phyloP scores from a whole-genome alignment of 1,140 invertebrate genomes.

The Euwallacea similis region DNA sequence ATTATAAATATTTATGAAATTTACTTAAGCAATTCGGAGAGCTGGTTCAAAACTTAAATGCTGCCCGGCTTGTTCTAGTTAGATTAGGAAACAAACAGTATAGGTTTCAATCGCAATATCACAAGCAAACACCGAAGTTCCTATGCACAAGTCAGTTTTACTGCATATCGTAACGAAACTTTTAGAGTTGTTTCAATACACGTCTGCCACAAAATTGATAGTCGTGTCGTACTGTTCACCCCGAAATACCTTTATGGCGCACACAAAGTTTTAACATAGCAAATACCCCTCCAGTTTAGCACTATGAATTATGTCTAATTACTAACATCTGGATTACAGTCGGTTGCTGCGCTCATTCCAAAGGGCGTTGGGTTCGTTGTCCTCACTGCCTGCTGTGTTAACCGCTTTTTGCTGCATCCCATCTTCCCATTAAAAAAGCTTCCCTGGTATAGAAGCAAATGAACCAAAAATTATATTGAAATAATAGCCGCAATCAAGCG shows the following conservation, averaged over 20 bases:
- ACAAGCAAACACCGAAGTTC: conserved; percentile 15
- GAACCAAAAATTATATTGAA: not conserved
- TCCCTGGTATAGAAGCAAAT: not conserved
- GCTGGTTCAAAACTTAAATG: not conserved
- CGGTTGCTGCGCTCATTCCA: not conserved
- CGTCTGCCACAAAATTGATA: conserved; percentile 10
- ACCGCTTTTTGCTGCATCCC: not conserved
- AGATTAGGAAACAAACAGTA: not conserved
- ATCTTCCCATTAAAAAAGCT: not conserved
- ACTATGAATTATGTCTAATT: conserved; percentile 19
- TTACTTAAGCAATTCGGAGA: too few relatives aligned
- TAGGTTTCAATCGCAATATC: conserved; percentile 21
- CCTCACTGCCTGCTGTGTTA: not conserved
- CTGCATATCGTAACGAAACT: conserved; percentile 21
- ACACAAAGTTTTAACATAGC: conserved; percentile 4
- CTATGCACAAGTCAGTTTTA: conserved; percentile 19
- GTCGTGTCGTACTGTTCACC: conserved; percentile 5
- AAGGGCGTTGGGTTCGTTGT: conserved; percentile 5
- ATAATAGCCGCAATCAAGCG: not conserved
- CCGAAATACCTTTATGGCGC: not conserved
- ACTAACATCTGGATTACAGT: conserved; percentile 15
- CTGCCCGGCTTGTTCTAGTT: not conserved
- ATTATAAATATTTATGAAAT: too few relatives aligned
- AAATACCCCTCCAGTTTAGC: conserved; percentile 11
- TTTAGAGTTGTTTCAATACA: conserved; percentile 20